phyloP scores from a whole-genome alignment of 2,888 invertebrate genomes.

The Bombylius discolor region DNA sequence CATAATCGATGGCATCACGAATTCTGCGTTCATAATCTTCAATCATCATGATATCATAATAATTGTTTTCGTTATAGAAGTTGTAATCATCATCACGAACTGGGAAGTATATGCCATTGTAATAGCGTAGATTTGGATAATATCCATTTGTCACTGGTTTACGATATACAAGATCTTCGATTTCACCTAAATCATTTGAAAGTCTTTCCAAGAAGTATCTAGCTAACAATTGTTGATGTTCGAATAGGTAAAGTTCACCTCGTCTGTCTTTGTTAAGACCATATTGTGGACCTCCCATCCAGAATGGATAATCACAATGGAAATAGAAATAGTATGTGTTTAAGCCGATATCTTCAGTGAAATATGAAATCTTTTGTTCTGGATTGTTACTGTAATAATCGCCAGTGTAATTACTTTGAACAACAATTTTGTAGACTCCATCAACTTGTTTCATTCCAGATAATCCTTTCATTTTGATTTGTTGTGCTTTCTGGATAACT shows the following conservation, averaged over 20 bases:
- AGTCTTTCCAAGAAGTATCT: slow-evolving; percentile 59
- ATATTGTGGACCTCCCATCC: slow-evolving; percentile 43
- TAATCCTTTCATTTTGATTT: slow-evolving; percentile 36
- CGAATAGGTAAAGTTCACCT: slow-evolving; percentile 51
- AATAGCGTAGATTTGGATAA: slow-evolving; percentile 46
- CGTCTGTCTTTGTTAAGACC: slow-evolving; percentile 42
- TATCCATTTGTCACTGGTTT: slow-evolving; percentile 40
- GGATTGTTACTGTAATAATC: slow-evolving; percentile 39
- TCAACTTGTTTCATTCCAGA: slow-evolving; percentile 30
- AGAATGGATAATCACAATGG: slow-evolving; percentile 49
- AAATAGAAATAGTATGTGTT: slow-evolving; percentile 54
- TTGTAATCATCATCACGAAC: slow-evolving; percentile 40
- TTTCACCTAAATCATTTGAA: slow-evolving; percentile 47
- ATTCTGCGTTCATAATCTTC: slow-evolving; percentile 37
- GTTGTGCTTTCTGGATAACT: slow-evolving; percentile 35
- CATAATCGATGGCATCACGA: slow-evolving; percentile 38
- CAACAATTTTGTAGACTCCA: slow-evolving; percentile 33
- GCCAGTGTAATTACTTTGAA: slow-evolving; percentile 47
- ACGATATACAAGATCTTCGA: slow-evolving; percentile 44
- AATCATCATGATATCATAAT: slow-evolving; percentile 22
- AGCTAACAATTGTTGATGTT: slow-evolving; percentile 52
- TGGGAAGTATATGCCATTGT: slow-evolving; percentile 48
- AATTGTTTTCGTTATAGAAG: slow-evolving; percentile 23
- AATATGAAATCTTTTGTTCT: slow-evolving; percentile 50
- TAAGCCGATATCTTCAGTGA: slow-evolving; percentile 56